Evolutionary conservation across 2,113 vertebrate genomes (phyloP).

Genomic region (Megaceryle torquata): DNA sequence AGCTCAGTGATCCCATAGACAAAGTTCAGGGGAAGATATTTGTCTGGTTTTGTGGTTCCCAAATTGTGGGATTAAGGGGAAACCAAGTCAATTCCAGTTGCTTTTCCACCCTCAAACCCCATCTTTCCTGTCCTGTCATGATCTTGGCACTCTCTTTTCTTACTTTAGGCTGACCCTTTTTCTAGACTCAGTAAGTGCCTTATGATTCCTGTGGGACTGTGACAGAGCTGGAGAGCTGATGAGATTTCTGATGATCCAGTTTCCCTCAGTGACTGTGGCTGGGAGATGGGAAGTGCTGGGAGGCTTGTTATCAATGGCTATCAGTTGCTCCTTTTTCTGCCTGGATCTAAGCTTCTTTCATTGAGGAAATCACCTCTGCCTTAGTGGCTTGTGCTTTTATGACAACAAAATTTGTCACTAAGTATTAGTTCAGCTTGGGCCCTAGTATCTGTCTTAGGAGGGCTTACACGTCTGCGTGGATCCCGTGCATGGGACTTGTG

Average conservation of each 20-base stretch:
- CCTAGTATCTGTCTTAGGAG: not conserved
- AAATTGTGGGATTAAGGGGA: not conserved
- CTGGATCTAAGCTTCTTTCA: not conserved
- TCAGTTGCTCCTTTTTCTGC: not conserved
- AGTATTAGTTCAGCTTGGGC: not conserved
- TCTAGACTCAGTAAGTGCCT: not conserved
- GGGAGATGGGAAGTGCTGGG: not conserved
- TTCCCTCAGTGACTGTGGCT: not conserved
- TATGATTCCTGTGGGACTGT: not conserved
- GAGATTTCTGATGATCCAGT: not conserved
- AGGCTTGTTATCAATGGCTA: not conserved
- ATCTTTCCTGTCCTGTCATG: not conserved
- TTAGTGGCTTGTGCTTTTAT: not conserved
- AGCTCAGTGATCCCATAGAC: not conserved
- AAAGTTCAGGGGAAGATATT: not conserved
- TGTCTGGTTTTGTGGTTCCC: not conserved
- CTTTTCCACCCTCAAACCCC: not conserved
- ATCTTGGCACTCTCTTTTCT: not conserved
- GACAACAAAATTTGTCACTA: not conserved
- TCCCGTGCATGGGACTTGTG: not conserved
- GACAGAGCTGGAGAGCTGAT: not conserved
- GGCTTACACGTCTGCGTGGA: not conserved
- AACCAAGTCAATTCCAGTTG: not conserved
- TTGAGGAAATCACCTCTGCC: not conserved
- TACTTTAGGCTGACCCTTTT: not conserved